Base-by-base conservation (phyloP, 2,888 invertebrate genomes). In the Caenorhabditis becei region DNA sequence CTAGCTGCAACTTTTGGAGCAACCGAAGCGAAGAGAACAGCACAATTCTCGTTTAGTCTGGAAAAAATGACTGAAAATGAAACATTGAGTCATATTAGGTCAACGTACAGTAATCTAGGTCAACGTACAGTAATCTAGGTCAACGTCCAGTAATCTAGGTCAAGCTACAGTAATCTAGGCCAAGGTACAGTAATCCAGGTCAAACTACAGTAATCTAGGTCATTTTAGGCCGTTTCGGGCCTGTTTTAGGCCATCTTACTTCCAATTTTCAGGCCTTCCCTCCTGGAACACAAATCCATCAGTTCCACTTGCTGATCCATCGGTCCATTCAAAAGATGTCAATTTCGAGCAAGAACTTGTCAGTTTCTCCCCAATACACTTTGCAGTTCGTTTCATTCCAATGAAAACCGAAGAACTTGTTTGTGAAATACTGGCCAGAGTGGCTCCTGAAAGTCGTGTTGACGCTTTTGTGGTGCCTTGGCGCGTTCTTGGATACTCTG, bases 311-410 rank as follows among this genome's bases (percentile, higher is more conserved):
- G 56, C 35, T 7, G 56, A 56, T n/a, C 56, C 56, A 18, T 56
- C 56, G 20, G 56, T 56, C 56, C 56, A 56, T 18, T 18, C 35
- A 20, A 56, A 56, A 5, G 35, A 16, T 5, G 56, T 56, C n/a
- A 10, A 3, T 26, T 11, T 14, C 2, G n/a, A 20, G 35, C 56
- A 56, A 1, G 32, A 18, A 18, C 35, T 18, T 8, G 56, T 56
- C 10, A 18, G n/a, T n/a, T n/a, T 28, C 18, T 28, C 2, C 11
- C 11, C 11, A 11, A 23, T 14, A 26, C 56, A 56, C 18, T n/a
- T 20, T 1, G 56, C 56, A 2, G 56, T 56, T 32, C 56, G 1
- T 28, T 56, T 35, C 18, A 11, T 2, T n/a, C 56, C 56, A 4
- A 56, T 18, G 16, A 14, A 35, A n/a, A 56, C 28, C 2, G 54